Evolutionary conservation across 35 echinoderm and acorn worm genomes (phyloP).

Genomic region (Ptychodera flava): DNA sequence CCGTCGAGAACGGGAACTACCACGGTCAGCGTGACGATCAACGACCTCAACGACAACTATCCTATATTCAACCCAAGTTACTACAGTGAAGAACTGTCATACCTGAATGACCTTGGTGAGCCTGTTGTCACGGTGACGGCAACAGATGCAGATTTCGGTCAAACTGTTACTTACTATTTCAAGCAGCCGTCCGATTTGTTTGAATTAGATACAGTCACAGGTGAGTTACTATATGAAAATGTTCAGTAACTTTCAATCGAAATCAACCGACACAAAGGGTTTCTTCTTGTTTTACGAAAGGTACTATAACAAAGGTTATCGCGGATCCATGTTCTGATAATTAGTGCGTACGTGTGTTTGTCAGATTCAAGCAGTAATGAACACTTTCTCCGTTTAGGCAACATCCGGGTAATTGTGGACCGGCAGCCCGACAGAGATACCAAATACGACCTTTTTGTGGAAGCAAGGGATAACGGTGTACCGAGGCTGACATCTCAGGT

Average conservation of each 20-base stretch:
- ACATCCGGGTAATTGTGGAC: not conserved
- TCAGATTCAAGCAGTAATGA: too few species aligned
- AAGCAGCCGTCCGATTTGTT: not conserved
- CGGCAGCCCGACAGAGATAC: not conserved
- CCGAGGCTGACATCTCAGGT: not conserved
- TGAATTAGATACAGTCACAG: not conserved
- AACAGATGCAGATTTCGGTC: constrained; percentile 66
- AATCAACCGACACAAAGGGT: too few species aligned
- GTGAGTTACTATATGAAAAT: too few species aligned
- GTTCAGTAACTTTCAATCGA: not conserved
- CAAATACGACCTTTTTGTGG: not conserved
- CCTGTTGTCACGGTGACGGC: constrained; percentile 65
- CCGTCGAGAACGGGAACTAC: constrained; percentile 39
- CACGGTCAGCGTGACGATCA: constrained; percentile 48
- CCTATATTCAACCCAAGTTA: constrained; percentile 46
- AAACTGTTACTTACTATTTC: constrained; percentile 69
- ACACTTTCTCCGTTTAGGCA: too few species aligned
- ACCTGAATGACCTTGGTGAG: constrained; percentile 32
- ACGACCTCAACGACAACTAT: constrained; percentile 77
- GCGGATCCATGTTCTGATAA: too few species aligned
- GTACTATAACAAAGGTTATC: too few species aligned
- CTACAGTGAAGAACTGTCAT: constrained; percentile 52
- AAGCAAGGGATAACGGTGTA: not conserved
- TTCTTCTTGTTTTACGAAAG: too few species aligned
- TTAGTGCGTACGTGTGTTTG: too few species aligned